phyloP scores from a whole-genome alignment of 2,113 vertebrate genomes.

The Anolis sagrei region DNA sequence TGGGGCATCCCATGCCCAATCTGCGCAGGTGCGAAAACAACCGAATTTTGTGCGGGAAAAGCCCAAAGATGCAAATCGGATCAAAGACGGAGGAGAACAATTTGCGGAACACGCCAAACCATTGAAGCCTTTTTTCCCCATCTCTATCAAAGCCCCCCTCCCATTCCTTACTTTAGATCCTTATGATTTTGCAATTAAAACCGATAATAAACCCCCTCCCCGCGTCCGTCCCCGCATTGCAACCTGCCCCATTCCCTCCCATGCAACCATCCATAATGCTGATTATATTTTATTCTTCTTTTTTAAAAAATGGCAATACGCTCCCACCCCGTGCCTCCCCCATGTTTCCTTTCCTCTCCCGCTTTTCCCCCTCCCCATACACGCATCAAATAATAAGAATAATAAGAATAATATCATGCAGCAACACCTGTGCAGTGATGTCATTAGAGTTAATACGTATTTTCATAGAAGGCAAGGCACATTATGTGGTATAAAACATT shows the following conservation, averaged over 20 bases:
- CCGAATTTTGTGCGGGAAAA: too few species aligned
- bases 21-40: too few species aligned
- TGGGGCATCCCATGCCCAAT: too few species aligned
- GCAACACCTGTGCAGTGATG: slow-evolving; percentile 79
- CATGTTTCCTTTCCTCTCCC: neutral
- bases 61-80: too few species aligned
- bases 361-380: neutral
- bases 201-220: neutral
- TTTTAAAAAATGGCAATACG: neutral
- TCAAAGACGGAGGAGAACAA: too few species aligned
- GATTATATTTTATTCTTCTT: neutral
- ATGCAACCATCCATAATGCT: neutral
- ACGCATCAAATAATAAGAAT: slow-evolving; percentile 30
- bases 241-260: slow-evolving; percentile 2
- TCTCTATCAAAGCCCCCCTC: too few species aligned
- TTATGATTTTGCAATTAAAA: neutral
- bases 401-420: slow-evolving; percentile 78
- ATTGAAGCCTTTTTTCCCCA: too few species aligned
- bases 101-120: too few species aligned
- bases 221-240: neutral
- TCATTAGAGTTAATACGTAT: slow-evolving; percentile 78
- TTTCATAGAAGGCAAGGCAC: slow-evolving; percentile 92
- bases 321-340: neutral
- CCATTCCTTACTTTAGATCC: too few species aligned
- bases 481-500: slow-evolving; percentile 91